Evolutionary conservation across 2,888 invertebrate genomes (phyloP), one percentile per base, ranked within the genome.

Genomic region (Azorinus chamasolen): DNA sequence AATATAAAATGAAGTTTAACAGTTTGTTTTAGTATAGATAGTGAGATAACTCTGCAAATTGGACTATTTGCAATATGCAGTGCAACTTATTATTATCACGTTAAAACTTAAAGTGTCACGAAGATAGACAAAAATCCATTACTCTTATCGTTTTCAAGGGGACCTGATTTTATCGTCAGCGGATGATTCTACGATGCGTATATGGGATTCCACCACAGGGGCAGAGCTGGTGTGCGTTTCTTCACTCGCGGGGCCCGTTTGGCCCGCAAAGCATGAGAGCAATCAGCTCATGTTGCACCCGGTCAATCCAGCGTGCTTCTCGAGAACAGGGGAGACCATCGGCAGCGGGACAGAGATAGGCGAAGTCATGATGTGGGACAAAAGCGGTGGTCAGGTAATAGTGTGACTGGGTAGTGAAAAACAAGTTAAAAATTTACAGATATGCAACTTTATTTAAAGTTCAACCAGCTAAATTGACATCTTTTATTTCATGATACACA

Each of bases 201-300:
- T 80, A 18, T 80, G 80, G 80, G 80, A 80, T 43, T 62, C 80
- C 22, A 71, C 69, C 18, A 80, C 80, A 20, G 80, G 80, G 16
- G 80, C 80, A 4, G 80, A 80, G 39, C 27, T 77, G 2, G 80
- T 80, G 2, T 77, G 76, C 8, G 58, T 80, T 39, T 70, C 80
- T 50, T 73, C 73, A 73, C 80, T 80, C 70, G 76, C 80, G 43
- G 53, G n/a, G n/a, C 76, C 73, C 20, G 51, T 80, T 22, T 63
- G 48, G 24, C 76, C 76, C 2, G 63, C 54, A 1, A 46, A 65
- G 39, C 54, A 50, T 22, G 80, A 77, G 37, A 53, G 57, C 5
- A 50, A 48, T 20, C 65, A 65, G 39, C 45, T 80, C 6, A 77
- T 80, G 70, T 27, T 80, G 41, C 80, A 80, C 55, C 73, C 80